Evolutionary conservation across 2,797 vertebrate genomes (phyloP).

Genomic region (Pseudopleuronectes americanus): DNA sequence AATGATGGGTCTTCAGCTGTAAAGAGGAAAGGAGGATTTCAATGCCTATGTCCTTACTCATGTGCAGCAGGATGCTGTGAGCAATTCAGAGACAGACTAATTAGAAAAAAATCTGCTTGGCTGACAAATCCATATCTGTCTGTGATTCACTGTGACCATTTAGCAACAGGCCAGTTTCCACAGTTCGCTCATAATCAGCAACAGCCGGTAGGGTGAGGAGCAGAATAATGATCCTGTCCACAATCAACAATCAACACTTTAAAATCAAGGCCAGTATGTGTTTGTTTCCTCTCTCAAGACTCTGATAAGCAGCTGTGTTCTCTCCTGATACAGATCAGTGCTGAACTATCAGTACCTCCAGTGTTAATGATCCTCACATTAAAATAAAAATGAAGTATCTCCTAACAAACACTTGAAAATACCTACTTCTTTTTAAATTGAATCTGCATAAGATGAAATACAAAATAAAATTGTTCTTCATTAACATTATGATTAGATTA

Average conservation of each 20-base stretch:
- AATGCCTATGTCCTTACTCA: background rate
- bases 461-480: background rate
- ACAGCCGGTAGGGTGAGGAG: background rate
- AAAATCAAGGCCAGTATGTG: background rate
- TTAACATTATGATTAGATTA: background rate
- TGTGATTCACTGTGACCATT: background rate
- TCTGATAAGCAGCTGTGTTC: background rate
- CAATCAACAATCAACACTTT: constrained; percentile 2
- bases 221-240: background rate
- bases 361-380: background rate
- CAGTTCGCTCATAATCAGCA: constrained; percentile 7
- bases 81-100: background rate
- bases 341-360: background rate
- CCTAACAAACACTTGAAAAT: background rate
- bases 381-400: background rate
- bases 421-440: too few species aligned
- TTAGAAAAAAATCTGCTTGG: background rate
- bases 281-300: background rate
- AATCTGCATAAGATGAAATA: background rate
- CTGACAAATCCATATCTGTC: background rate
- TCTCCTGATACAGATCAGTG: background rate
- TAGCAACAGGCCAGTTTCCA: background rate
- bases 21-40: background rate
- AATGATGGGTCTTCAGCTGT: background rate
- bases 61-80: background rate